These are phyloP conservation scores for Drosophila kepulauana DNA, from an alignment of 1,140 invertebrate species.

Conservation along the genomic window DNA sequence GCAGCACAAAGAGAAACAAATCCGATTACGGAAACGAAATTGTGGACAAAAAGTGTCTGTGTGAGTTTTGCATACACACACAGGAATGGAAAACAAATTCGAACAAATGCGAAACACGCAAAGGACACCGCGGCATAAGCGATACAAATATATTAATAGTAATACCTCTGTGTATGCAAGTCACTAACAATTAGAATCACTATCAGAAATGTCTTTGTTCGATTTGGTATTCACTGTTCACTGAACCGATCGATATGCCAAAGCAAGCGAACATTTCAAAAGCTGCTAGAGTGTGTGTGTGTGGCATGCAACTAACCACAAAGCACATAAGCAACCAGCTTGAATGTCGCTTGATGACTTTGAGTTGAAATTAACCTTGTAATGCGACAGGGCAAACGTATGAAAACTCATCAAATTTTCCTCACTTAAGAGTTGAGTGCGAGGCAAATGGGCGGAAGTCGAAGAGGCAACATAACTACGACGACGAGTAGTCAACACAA, in stretches of 20 bases:
- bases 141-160: conserved; percentile 14
- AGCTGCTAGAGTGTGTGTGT: no score
- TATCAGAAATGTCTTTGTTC: neutral
- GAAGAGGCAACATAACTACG: no score
- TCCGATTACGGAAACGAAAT: conserved; percentile 71
- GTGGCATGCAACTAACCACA: no score
- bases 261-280: neutral
- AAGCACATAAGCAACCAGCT: no score
- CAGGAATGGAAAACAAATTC: no score
- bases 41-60: conserved; percentile 58
- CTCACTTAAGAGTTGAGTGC: neutral
- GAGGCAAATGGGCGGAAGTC: no score
- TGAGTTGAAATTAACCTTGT: neutral
- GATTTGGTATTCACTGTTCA: neutral
- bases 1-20: conserved; percentile 65
- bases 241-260: neutral
- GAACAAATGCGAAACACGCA: conserved; percentile 1
- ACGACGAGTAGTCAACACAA: neutral
- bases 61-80: conserved; percentile 31
- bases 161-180: neutral
- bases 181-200: conserved; percentile 5
- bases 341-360: neutral
- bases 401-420: conserved; percentile 30
- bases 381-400: conserved; percentile 51
- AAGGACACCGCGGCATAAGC: neutral